These are phyloP conservation scores for Ictalurus punctatus DNA, from an alignment of 2,113 vertebrate genomes.

Conservation along the genomic window DNA sequence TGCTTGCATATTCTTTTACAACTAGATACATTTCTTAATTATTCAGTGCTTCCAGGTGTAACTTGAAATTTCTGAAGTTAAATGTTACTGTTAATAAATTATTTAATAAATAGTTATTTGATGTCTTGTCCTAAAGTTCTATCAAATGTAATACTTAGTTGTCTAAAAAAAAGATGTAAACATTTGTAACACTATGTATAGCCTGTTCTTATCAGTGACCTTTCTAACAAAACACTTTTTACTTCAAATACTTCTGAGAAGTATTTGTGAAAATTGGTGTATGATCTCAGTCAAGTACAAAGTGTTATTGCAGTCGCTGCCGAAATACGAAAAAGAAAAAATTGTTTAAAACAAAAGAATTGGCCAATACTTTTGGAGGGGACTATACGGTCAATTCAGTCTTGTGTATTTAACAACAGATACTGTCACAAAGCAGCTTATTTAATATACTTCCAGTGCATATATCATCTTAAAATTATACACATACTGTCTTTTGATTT, in stretches of 20 bases:
- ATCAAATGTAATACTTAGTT: not conserved
- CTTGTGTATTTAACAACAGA: not conserved
- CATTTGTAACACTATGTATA: not conserved
- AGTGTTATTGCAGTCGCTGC: not conserved
- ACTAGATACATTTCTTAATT: not conserved
- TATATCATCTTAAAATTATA: not conserved
- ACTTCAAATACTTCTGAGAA: not conserved
- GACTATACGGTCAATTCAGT: not conserved
- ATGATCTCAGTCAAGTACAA: not conserved
- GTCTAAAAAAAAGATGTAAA: not conserved
- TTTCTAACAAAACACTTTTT: not conserved
- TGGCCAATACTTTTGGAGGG: not conserved
- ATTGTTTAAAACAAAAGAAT: not conserved
- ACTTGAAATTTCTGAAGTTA: too few species aligned
- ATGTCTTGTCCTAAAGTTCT: not conserved
- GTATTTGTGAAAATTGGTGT: not conserved
- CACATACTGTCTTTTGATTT: not conserved
- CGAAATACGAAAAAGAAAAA: not conserved
- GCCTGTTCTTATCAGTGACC: not conserved
- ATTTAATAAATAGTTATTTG: not conserved
- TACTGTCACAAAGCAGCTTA: not conserved
- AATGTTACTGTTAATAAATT: slow-evolving; percentile 29
- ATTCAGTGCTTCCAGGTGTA: not conserved
- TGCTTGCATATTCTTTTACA: slow-evolving; percentile 2
- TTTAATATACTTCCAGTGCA: not conserved